These are phyloP conservation scores for Miichthys miiuy DNA, from an alignment of 2,797 vertebrate genomes.

Conservation along the genomic window DNA sequence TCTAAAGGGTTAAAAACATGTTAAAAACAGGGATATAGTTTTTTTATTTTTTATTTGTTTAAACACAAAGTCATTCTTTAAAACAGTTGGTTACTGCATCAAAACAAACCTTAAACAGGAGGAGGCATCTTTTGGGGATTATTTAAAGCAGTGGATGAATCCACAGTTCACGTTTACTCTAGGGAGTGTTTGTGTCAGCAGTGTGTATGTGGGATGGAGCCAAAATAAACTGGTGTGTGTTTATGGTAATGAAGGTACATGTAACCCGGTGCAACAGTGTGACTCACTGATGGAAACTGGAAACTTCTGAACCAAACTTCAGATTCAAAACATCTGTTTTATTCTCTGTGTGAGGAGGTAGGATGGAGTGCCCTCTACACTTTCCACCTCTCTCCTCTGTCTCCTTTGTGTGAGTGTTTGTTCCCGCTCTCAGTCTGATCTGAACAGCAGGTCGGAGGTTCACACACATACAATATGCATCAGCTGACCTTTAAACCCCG, in stretches of 20 bases:
- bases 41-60: too few relatives aligned
- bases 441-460: conserved; percentile 12
- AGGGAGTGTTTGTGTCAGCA: not conserved
- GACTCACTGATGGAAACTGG: not conserved
- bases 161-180: not conserved
- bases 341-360: not conserved
- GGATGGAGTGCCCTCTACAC: not conserved
- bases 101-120: not conserved
- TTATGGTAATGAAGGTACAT: not conserved
- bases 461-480: conserved; percentile 13
- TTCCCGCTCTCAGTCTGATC: not conserved
- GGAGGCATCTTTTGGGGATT: not conserved
- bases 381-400: not conserved
- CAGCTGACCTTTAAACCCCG: conserved; percentile 5
- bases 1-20: too few relatives aligned
- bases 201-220: not conserved
- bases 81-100: too few relatives aligned
- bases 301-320: not conserved
- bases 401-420: not conserved
- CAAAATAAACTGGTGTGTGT: not conserved
- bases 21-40: too few relatives aligned
- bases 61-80: too few relatives aligned
- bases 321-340: not conserved
- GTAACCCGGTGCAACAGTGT: too few relatives aligned
- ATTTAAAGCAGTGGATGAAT: not conserved